Percentiles rank a stretch among this genome's conserved stretches.
Conservation (phyloP, 2,797 vertebrate species). For the Hoplostethus atlanticus region DNA sequence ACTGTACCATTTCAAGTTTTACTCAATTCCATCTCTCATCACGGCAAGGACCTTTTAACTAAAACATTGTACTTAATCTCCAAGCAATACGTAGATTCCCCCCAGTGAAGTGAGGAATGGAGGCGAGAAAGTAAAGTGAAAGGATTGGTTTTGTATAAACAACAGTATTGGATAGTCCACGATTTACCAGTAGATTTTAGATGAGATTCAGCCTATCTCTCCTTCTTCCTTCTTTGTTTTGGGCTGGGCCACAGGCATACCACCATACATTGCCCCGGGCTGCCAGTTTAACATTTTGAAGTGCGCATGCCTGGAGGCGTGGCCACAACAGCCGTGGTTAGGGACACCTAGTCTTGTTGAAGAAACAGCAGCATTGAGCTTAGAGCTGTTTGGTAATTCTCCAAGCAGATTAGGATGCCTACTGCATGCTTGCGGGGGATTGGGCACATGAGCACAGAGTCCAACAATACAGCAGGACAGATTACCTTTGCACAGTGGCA, state of each 20-base stretch:
- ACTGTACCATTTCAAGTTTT: neutral
- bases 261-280: no score
- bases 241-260: no score
- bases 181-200: slow-evolving; percentile 1
- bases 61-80: no score
- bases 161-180: neutral
- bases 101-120: neutral
- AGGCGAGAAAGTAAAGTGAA: neutral
- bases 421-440: slow-evolving; percentile 78
- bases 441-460: slow-evolving; percentile 64
- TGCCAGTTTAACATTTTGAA: no score
- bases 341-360: neutral
- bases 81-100: no score
- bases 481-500: slow-evolving; percentile 69
- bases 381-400: slow-evolving; percentile 71
- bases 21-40: no score
- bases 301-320: no score
- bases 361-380: slow-evolving; percentile 56
- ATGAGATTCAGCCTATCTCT: neutral
- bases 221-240: slow-evolving; percentile 42
- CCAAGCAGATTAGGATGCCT: slow-evolving; percentile 80
- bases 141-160: neutral
- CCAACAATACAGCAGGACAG: slow-evolving; percentile 65
- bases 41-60: no score
- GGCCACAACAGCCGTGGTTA: no score